Conservation (phyloP, 92 coral and sea anemone species). For the Parazoanthus darwini region DNA sequence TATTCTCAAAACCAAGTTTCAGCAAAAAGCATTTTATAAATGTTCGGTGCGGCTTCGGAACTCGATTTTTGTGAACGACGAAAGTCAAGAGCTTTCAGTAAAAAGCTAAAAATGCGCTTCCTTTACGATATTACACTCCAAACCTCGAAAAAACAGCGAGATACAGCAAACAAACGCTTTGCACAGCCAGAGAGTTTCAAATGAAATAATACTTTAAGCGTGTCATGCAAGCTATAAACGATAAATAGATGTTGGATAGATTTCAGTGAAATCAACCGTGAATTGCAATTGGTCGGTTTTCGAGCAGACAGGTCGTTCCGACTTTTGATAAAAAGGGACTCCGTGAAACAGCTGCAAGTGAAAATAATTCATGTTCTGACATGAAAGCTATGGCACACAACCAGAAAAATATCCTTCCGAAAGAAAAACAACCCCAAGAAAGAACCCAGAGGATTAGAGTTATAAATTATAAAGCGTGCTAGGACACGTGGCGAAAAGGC, state of each 20-base stretch:
- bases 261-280: conserved; percentile 30
- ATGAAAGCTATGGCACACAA: no score
- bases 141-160: neutral
- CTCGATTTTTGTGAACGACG: no score
- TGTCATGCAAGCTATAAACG: neutral
- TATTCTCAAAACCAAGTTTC: neutral
- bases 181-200: neutral
- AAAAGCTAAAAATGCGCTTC: neutral
- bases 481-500: conserved; percentile 37
- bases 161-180: neutral
- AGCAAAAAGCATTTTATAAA: neutral
- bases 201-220: neutral
- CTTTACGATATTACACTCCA: neutral
- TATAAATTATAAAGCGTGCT: conserved; percentile 34
- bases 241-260: neutral
- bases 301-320: neutral
- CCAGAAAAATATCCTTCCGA: neutral
- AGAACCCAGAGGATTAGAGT: conserved; percentile 1
- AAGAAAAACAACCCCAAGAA: conserved; percentile 3
- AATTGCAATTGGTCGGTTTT: neutral
- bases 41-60: no score
- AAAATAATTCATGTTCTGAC: neutral
- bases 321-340: neutral
- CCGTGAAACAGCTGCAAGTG: neutral
- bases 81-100: no score